phyloP scores from a whole-genome alignment of 2,113 vertebrate species.

The Zosterops japonicus region DNA sequence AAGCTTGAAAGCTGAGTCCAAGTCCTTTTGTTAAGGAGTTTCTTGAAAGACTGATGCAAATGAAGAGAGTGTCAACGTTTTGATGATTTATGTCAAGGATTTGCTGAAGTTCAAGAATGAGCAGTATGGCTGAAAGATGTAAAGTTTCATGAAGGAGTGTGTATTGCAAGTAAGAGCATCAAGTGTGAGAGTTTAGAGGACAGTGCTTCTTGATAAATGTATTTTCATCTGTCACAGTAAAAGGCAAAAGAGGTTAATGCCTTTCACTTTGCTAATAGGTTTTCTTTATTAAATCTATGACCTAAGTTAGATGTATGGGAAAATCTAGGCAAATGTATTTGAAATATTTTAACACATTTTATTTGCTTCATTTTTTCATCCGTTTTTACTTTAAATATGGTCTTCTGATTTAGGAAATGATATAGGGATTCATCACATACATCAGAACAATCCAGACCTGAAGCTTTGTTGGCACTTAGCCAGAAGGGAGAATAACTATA shows the following conservation, averaged over 20 bases:
- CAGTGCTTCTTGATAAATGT: constrained; percentile 28
- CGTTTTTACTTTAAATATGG: background rate
- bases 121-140: background rate
- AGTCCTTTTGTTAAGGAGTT: background rate
- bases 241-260: constrained; percentile 37
- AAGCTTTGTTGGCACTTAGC: background rate
- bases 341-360: background rate
- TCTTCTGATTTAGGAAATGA: background rate
- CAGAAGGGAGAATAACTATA: background rate
- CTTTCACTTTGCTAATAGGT: constrained; percentile 28
- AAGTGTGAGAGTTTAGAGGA: constrained; percentile 2
- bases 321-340: background rate
- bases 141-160: constrained; percentile 41
- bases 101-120: constrained; percentile 23
- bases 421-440: background rate
- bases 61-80: background rate
- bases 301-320: background rate
- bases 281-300: background rate
- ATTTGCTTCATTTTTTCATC: background rate
- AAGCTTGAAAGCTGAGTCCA: background rate
- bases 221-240: constrained; percentile 48
- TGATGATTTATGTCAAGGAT: constrained; percentile 20
- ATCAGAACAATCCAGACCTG: background rate
- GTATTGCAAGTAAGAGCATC: background rate
- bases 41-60: constrained; percentile 1